Percentiles rank a stretch among this genome's conserved stretches.
Evolutionary conservation across 2,113 vertebrate species (phyloP).

Genomic region (Ageneiosus marmoratus): DNA sequence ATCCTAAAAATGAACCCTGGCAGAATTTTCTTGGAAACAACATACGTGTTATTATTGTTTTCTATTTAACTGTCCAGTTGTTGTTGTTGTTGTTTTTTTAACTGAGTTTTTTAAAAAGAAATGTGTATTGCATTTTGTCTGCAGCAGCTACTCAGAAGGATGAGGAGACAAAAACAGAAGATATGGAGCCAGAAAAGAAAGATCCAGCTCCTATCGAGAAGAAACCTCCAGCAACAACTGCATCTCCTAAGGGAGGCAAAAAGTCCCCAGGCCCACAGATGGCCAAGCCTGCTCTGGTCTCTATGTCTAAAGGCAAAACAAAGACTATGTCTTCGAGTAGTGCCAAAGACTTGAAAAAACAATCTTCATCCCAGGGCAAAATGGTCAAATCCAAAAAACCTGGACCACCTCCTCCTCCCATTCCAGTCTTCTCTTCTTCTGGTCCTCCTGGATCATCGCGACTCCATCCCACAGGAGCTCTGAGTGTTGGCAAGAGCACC

Average conservation of each 20-base stretch:
- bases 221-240: conserved; percentile 40
- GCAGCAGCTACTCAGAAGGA: conserved; percentile 67
- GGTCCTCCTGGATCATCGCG: conserved; percentile 70
- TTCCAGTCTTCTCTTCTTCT: conserved; percentile 52
- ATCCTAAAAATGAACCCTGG: not conserved
- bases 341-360: conserved; percentile 64
- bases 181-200: conserved; percentile 64
- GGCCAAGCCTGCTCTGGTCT: conserved; percentile 53
- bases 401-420: conserved; percentile 52
- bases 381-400: conserved; percentile 64
- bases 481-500: conserved; percentile 72
- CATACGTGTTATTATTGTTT: not conserved
- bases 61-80: not conserved
- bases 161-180: conserved; percentile 66
- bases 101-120: not conserved
- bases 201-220: conserved; percentile 59
- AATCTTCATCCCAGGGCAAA: conserved; percentile 44
- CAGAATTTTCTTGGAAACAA: not conserved
- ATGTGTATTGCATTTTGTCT: conserved; percentile 39
- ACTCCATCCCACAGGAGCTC: conserved; percentile 72
- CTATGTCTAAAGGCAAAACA: conserved; percentile 66
- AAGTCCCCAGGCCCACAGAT: conserved; percentile 56
- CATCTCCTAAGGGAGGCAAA: conserved; percentile 59
- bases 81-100: not conserved
- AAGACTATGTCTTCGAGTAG: conserved; percentile 26